Evolutionary conservation across 2,888 invertebrate genomes (phyloP).

Genomic region (Phania funesta): DNA sequence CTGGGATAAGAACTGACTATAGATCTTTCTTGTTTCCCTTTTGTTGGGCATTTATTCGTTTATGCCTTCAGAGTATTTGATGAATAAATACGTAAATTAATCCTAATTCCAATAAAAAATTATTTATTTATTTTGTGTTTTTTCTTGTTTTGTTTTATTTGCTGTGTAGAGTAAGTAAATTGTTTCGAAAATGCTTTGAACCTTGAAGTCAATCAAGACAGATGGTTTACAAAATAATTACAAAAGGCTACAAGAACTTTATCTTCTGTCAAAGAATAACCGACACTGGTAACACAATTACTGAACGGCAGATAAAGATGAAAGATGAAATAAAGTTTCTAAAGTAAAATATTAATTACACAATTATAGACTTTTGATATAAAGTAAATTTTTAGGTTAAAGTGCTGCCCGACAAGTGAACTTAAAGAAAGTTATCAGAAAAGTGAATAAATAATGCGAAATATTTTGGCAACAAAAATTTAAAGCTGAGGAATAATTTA

Average conservation of each 20-base stretch:
- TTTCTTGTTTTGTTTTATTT: constrained; percentile 10
- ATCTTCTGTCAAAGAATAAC: not conserved
- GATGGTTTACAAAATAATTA: constrained; percentile 28
- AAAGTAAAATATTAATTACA: not conserved
- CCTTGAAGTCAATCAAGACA: constrained; percentile 49
- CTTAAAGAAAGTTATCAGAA: too few relatives aligned
- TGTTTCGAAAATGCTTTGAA: constrained; percentile 22
- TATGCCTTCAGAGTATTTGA: not conserved
- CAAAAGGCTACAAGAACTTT: constrained; percentile 16
- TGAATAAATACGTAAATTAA: constrained; percentile 47
- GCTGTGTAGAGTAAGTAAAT: constrained; percentile 18
- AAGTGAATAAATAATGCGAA: too few relatives aligned
- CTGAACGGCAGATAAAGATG: not conserved
- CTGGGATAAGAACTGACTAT: constrained; percentile 42
- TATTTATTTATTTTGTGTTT: constrained; percentile 33
- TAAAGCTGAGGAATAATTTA: too few relatives aligned
- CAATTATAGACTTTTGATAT: not conserved
- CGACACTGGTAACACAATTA: not conserved
- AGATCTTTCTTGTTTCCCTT: not conserved
- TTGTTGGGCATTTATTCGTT: not conserved
- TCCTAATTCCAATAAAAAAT: constrained; percentile 46
- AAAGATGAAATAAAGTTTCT: not conserved
- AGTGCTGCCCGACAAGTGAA: too few relatives aligned
- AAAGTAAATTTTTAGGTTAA: too few relatives aligned
- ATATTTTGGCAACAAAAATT: too few relatives aligned